Evolutionary conservation across 2,888 invertebrate species (phyloP), one percentile per base, ranked within the genome.

Genomic region (Erebia palarica): DNA sequence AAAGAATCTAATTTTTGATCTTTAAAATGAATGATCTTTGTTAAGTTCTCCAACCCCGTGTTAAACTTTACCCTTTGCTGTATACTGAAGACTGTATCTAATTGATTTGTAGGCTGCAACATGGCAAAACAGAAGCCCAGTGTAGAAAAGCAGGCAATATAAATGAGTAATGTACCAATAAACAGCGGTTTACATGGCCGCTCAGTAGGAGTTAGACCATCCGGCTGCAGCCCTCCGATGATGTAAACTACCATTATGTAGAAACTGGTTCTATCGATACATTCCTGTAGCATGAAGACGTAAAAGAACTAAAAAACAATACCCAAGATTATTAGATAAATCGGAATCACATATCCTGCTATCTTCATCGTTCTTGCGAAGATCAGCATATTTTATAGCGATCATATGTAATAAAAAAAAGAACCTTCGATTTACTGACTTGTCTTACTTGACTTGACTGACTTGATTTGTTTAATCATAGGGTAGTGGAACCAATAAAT

Each of bases 141-240:
- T 51, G 69, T 77, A 78, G 78, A 78, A 79, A 84, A 68, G 68
- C 69, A 68, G 80, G 80, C 79, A 81, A 79, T 80, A 77, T 79
- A 77, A 75, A 78, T 76, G 77, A 77, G 75, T 82, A 79, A 82
- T 83, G 79, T 78, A 79, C 78, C 80, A 78, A 80, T 81, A 81
- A 80, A 77, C 79, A 78, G 75, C 78, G 72, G 75, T 73, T 78
- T 76, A 76, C 77, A 65, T 67, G 69, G 68, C 70, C 71, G 67
- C 69, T 68, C 69, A 63, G 69, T 68, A 58, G 64, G 75, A 69
- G 69, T 65, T 65, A 65, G 59, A 44, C 69, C 64, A 58, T 69
- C 60, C 61, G 49, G 14, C 67, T 63, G 18, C 60, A 57, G 57
- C 67, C 59, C n/a, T 36, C n/a, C 58, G 53, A 69, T 61, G 72